These are phyloP conservation scores for Pristionchus japonicus DNA, from an alignment of 2,888 invertebrate genomes.

Conservation along the genomic window DNA sequence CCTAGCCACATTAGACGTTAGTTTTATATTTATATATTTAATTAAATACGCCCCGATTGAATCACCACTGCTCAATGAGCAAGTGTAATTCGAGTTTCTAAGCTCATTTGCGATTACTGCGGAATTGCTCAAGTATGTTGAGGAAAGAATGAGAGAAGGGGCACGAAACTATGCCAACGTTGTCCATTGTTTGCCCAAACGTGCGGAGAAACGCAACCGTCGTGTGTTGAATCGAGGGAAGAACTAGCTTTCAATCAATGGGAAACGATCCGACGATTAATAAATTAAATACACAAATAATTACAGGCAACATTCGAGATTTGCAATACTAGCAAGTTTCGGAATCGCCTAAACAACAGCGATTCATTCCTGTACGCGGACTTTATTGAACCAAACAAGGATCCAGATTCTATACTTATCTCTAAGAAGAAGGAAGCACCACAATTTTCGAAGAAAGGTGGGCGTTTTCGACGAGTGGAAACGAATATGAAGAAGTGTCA, in stretches of 20 bases:
- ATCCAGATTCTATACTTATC: neutral
- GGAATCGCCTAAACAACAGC: neutral
- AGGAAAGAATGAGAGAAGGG: neutral
- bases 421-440: neutral
- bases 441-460: neutral
- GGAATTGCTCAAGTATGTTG: neutral
- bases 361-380: neutral
- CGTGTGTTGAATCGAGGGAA: neutral
- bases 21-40: neutral
- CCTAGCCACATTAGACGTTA: neutral
- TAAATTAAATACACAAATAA: neutral
- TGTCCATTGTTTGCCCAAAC: neutral
- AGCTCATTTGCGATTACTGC: neutral
- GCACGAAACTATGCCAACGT: slow-evolving; percentile 2
- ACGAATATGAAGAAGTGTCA: neutral
- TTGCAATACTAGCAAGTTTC: neutral
- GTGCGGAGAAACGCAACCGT: neutral
- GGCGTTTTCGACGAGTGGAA: neutral
- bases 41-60: neutral
- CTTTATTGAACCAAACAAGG: neutral
- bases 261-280: neutral
- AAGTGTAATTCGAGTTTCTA: neutral
- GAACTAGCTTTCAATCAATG: neutral
- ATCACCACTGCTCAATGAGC: neutral
- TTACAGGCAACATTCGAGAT: neutral